Evolutionary conservation across 1,140 invertebrate genomes (phyloP), one percentile per base, ranked within the genome.

Genomic region (Ridgeia piscesae): DNA sequence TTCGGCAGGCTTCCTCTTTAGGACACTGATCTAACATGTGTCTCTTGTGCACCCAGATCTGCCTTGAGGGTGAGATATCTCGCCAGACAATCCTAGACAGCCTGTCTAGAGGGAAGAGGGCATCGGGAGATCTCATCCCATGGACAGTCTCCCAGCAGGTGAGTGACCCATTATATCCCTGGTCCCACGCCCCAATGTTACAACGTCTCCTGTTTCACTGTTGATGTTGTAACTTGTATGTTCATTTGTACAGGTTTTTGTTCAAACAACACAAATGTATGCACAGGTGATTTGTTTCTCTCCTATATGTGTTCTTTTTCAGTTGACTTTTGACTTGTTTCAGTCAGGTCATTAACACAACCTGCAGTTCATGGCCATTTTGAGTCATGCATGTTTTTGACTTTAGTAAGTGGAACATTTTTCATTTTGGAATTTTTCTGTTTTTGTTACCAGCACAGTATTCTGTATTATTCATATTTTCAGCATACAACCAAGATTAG

Each of bases 141-240:
- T 99, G 99, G 99, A 99, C 98, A 35, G 97, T 99, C 0, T 98
- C 98, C 8, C 99, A 99, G 95, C 99, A 99, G 95, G 58, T 77
- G 58, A 21, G 17, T 77, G 58, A 77, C 27, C 27, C 27, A 21
- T 77, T 77, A 77, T 77, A 77, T 21, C 58, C n/a, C n/a, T n/a
- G n/a, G n/a, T n/a, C n/a, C 58, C 17, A 77, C 11, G 27, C 58
- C 58, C 58, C 58, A 27, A 14, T 1, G 6, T 6, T 77, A 77
- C 58, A 77, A 21, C 0, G 27, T 8, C 58, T 77, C 58, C 17
- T 27, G 58, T 77, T 4, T 21, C 48, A 50, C 21, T 50, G 48
- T 50, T 50, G 48, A 50, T 77, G 17, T 21, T 77, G 58, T 77
- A 77, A 77, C 58, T 77, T 77, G 58, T 77, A 14, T 77, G 6